Base-by-base conservation (phyloP, 2,797 vertebrate species). In the Poeciliopsis presidionis region DNA sequence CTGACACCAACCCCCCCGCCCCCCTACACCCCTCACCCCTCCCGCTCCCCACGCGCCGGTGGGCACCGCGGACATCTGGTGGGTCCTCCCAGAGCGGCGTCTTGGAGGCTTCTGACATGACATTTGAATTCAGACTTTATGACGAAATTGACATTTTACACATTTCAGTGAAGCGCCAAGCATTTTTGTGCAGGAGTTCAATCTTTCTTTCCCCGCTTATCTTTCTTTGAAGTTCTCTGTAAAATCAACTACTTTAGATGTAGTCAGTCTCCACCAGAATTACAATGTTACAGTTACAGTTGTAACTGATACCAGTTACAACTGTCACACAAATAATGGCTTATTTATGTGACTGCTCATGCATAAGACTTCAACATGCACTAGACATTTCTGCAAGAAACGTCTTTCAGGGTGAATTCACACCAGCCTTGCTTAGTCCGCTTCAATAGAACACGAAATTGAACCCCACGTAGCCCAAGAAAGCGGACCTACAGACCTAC, bases 11-110 rank as follows among this genome's bases (percentile, higher is more conserved):
- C 80, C 80, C 86, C 53, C 80, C 78, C 0, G 0, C 47, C 49
- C 18, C 20, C 36, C 36, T 3, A 3, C 36, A 5, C 5, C 36
- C 36, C 36, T 39, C 36, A 3, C 49, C 49, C 6, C 18, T 7
- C 1, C 5, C 6, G 4, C 7, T 51, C 51, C 51, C 51, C 51
- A 25, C 3, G 5, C 80, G 85, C 86, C 90, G 63, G 70, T 49
- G 80, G 87, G 63, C 85, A 65, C 80, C 49, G 1, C 63, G 51
- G 85, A 79, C 88, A 89, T 90, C 86, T 90, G 88, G 7, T 75
- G 41, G 83, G 76, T 36, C 83, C 81, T 80, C 80, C 87, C 79
- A 75, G 49, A 76, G 47, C 79, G 57, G 69, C 33, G 13, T 47
- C 67, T 14, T 20, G 2, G 7, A 53, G n/a, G 63, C 43, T 11